Evolutionary conservation across 1,140 invertebrate species (phyloP).

Genomic region (Drosophila takahashii): DNA sequence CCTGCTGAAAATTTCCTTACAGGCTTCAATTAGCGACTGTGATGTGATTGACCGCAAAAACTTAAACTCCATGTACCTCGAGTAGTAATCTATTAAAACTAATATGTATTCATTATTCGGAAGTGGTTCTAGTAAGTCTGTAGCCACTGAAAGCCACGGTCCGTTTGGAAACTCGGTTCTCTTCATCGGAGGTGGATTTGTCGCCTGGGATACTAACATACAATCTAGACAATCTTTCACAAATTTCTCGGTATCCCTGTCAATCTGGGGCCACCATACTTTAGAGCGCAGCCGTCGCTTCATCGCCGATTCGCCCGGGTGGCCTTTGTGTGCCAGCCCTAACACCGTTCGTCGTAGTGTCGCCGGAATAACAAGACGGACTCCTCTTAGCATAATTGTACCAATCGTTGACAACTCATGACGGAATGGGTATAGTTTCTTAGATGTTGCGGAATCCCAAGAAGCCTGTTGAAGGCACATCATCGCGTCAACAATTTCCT

Average conservation of each 20-base stretch:
- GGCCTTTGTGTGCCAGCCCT: too few relatives aligned
- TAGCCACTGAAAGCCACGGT: background rate
- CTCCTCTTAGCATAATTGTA: constrained; percentile 1
- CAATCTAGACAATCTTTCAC: too few relatives aligned
- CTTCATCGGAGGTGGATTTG: background rate
- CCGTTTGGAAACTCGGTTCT: background rate
- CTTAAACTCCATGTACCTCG: background rate
- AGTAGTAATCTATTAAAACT: too few relatives aligned
- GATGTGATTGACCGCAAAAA: background rate
- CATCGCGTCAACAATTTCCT: background rate
- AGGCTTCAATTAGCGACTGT: too few relatives aligned
- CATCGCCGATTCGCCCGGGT: too few relatives aligned
- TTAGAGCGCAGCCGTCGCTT: background rate
- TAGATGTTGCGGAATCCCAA: background rate
- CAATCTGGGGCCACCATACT: background rate
- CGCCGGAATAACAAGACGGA: background rate
- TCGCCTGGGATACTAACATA: too few relatives aligned
- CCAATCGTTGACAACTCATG: background rate
- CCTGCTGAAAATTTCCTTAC: too few relatives aligned
- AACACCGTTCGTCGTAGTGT: background rate
- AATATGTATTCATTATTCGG: background rate
- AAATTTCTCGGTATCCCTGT: background rate
- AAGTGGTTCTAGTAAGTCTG: background rate
- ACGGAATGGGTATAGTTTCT: background rate
- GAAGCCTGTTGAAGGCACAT: too few relatives aligned